Evolutionary conservation across 1,140 invertebrate genomes (phyloP), one percentile per base, ranked within the genome.

Genomic region (Bombus confusus): DNA sequence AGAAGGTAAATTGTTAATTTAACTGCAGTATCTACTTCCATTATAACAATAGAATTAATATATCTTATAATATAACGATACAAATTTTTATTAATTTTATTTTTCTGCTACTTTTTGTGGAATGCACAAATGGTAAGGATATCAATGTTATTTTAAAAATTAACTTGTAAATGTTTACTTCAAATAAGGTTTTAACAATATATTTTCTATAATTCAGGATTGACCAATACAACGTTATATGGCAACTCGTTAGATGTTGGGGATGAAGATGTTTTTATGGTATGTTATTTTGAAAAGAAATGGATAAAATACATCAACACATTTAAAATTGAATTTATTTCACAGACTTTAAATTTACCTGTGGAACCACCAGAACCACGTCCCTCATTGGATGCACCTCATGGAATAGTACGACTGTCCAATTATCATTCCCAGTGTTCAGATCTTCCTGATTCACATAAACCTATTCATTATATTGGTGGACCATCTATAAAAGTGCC

Each of bases 251-350:
- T 96, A 96, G 97, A 97, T 95, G 96, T 96, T 88, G 97, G 97
- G 83, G 97, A 98, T 94, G 97, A 98, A 94, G 97, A 98, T 94
- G 97, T 98, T 90, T 98, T 98, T 95, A 98, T 98, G 97, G 97
- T 97, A 95, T 96, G 96, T 94, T 52, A 85, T 86, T 62, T n/a
- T 85, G 43, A 77, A 64, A 78, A 64, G 80, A 82, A 59, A 34
- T 47, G 28, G 72, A 34, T 43, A 80, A 1, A 69, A 62, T 34
- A 10, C 59, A 85, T 22, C 80, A 57, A 62, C 1, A 86, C 68
- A 28, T 74, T 52, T 66, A 89, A 84, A 80, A 73, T 91, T 87
- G 66, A 80, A 47, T 85, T 86, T 85, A 88, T 78, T 89, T 95
- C 95, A 39, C 94, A 98, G 97, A 97, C 97, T 80, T 95, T 98